phyloP scores from a whole-genome alignment of 2,113 vertebrate genomes.

The Bufo bufo region DNA sequence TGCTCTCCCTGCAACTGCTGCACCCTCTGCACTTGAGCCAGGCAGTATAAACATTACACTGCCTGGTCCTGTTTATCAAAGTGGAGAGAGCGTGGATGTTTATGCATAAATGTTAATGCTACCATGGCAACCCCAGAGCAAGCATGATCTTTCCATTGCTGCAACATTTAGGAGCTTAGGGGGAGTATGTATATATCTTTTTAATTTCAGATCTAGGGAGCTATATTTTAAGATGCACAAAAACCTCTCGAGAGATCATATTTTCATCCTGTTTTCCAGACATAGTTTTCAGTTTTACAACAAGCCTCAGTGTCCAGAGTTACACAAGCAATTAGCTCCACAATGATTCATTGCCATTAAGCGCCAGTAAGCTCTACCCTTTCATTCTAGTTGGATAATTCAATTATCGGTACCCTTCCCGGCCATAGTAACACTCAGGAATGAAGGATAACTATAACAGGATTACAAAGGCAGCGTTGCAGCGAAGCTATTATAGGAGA shows the following conservation, averaged over 20 bases:
- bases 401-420: constrained; percentile 28
- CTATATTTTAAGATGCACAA: not conserved
- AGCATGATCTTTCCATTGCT: not conserved
- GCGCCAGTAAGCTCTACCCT: constrained; percentile 10
- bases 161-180: no score
- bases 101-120: not conserved
- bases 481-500: not conserved
- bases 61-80: no score
- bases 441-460: constrained; percentile 4
- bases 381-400: constrained; percentile 36
- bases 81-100: not conserved
- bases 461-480: constrained; percentile 15
- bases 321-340: constrained; percentile 17
- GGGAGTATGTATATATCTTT: not conserved
- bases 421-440: constrained; percentile 13
- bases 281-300: not conserved
- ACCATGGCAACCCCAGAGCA: not conserved
- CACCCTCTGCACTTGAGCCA: no score
- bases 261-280: not conserved
- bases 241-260: not conserved
- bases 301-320: not conserved
- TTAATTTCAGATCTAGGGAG: not conserved
- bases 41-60: no score
- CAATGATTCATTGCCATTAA: constrained; percentile 8
- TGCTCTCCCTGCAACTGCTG: no score